A percentile compares a stretch with the other conserved stretches of the same genome.
Evolutionary conservation across 2,797 vertebrate genomes (phyloP).

Genomic region (Remorina albescens): DNA sequence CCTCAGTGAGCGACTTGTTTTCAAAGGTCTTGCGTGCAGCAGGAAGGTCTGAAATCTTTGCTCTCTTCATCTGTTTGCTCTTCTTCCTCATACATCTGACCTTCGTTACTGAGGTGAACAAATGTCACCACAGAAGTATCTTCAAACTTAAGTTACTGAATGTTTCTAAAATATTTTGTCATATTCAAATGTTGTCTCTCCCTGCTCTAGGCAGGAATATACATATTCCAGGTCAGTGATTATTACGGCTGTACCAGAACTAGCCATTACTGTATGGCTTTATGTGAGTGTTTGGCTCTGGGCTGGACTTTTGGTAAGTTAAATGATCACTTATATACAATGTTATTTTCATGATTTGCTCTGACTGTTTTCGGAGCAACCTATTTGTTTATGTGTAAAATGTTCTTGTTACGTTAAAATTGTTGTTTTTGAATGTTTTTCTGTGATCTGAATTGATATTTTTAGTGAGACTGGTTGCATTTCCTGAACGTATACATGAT

Average conservation of each 20-base stretch:
- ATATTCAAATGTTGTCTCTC: not conserved
- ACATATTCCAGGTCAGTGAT: constrained; percentile 89
- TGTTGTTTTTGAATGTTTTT: too few relatives aligned
- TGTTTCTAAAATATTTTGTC: not conserved
- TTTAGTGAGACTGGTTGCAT: not conserved
- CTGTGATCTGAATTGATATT: too few relatives aligned
- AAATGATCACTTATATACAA: too few relatives aligned
- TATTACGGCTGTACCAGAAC: constrained; percentile 85
- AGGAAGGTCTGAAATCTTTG: constrained; percentile 53
- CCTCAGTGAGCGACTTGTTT: constrained; percentile 60
- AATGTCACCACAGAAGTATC: too few relatives aligned
- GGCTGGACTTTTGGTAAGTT: constrained; percentile 89
- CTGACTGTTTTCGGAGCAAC: too few relatives aligned
- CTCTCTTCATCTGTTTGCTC: constrained; percentile 54
- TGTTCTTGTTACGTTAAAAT: too few relatives aligned
- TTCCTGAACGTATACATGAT: not conserved
- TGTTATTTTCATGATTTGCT: too few relatives aligned
- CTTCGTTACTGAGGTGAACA: constrained; percentile 63
- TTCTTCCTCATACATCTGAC: constrained; percentile 54
- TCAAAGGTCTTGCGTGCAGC: constrained; percentile 41
- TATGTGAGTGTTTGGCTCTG: constrained; percentile 86
- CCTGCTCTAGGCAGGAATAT: constrained; percentile 76
- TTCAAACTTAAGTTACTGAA: not conserved
- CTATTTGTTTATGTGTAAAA: too few relatives aligned
- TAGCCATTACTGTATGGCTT: constrained; percentile 82